Evolutionary conservation across 2,888 invertebrate species (phyloP).

Genomic region (Heliconius sara): DNA sequence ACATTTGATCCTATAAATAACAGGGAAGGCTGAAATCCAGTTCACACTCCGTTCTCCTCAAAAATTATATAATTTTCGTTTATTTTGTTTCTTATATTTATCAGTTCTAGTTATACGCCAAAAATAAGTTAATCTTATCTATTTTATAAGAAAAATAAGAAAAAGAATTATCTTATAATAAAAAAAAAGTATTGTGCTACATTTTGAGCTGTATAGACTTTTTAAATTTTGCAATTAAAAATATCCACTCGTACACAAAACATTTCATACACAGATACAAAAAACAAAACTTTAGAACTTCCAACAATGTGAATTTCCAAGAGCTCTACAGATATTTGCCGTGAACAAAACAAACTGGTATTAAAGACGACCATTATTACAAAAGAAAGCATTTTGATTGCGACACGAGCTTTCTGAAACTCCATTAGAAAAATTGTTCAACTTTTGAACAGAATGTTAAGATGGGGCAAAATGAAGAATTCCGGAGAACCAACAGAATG

Average conservation of each 20-base stretch:
- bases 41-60: background rate
- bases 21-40: background rate
- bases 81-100: too few relatives aligned
- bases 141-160: too few relatives aligned
- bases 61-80: too few relatives aligned
- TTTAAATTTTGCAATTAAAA: background rate
- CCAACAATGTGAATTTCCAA: conserved; percentile 32
- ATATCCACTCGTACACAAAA: conserved; percentile 2
- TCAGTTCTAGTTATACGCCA: too few relatives aligned
- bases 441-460: conserved; percentile 56
- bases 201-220: background rate
- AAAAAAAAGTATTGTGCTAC: background rate
- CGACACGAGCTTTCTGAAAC: conserved; percentile 57
- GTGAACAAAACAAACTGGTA: conserved; percentile 37
- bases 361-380: conserved; percentile 54
- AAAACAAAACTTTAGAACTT: conserved; percentile 19
- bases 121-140: too few relatives aligned
- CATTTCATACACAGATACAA: conserved; percentile 5
- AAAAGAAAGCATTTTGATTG: conserved; percentile 57
- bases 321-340: conserved; percentile 36
- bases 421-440: conserved; percentile 77
- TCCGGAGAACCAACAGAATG: conserved; percentile 70
- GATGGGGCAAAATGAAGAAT: conserved; percentile 55
- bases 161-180: too few relatives aligned
- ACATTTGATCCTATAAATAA: background rate